Conservation (phyloP, 2,888 invertebrate genomes). For the Dryococelus australis region DNA sequence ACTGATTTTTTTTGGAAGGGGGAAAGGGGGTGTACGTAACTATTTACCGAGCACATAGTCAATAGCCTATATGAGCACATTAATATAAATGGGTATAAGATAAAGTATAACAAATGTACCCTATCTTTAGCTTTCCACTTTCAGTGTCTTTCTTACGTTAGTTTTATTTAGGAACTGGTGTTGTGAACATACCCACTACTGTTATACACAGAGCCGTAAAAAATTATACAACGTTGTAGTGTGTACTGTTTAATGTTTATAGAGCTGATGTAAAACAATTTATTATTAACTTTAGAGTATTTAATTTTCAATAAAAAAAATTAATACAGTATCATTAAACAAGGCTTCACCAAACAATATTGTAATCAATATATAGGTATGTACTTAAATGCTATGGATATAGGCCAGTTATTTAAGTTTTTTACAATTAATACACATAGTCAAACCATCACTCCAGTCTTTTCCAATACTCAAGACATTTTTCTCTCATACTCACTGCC, state of each 20-base stretch:
- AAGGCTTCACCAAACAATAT: neutral
- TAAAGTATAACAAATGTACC: too few relatives aligned
- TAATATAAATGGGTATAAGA: too few relatives aligned
- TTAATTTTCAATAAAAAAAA: neutral
- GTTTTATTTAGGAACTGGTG: neutral
- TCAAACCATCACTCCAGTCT: neutral
- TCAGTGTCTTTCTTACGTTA: neutral
- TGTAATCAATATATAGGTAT: neutral
- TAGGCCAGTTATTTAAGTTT: slow-evolving; percentile 16
- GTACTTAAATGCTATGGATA: neutral
- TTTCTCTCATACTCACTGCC: neutral
- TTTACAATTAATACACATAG: neutral
- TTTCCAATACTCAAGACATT: neutral
- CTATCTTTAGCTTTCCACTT: neutral
- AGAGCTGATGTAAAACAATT: neutral
- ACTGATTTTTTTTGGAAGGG: too few relatives aligned
- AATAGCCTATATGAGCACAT: too few relatives aligned
- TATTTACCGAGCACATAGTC: too few relatives aligned
- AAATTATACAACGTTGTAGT: neutral
- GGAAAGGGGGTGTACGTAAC: too few relatives aligned
- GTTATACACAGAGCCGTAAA: neutral
- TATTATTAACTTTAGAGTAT: neutral
- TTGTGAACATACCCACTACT: neutral
- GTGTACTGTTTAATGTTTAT: neutral
- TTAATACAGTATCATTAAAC: neutral